Percentiles rank a stretch among this genome's conserved stretches.
Conservation (phyloP, 2,113 vertebrate species). For the Empidonax alnorum region DNA sequence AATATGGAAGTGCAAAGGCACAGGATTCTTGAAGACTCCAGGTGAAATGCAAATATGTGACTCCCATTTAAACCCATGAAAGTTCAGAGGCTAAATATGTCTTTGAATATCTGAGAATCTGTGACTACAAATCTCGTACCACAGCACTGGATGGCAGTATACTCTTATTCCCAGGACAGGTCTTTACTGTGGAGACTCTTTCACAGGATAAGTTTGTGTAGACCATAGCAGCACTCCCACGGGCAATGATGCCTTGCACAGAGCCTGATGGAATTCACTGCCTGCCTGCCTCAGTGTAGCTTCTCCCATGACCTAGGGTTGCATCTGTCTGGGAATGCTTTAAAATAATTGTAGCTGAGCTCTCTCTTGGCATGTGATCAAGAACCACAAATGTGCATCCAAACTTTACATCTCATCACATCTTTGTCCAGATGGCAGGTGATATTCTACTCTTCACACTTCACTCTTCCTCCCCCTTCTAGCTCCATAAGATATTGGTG, state of each 20-base stretch:
- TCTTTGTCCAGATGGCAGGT: constrained; percentile 70
- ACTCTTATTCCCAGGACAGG: neutral
- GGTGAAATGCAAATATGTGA: neutral
- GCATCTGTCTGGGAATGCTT: constrained; percentile 17
- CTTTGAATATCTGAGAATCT: neutral
- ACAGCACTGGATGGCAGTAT: neutral
- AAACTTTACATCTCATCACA: constrained; percentile 53
- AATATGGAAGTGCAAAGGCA: neutral
- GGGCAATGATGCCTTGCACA: neutral
- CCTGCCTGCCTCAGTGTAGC: neutral
- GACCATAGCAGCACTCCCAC: neutral
- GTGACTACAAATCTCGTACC: neutral
- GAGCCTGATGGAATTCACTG: neutral
- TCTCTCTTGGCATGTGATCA: constrained; percentile 29
- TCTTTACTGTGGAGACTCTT: neutral
- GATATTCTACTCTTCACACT: constrained; percentile 69
- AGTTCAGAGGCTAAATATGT: neutral
- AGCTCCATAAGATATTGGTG: constrained; percentile 35
- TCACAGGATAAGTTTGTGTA: neutral
- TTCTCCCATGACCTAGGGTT: neutral
- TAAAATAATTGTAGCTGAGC: constrained; percentile 30
- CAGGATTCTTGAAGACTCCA: neutral
- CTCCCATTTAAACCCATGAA: neutral
- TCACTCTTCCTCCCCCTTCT: constrained; percentile 56
- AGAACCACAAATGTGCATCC: constrained; percentile 40